Percentiles rank a stretch among this genome's conserved stretches.
Conservation (phyloP, 2,113 vertebrate genomes). For the Pantherophis guttatus region DNA sequence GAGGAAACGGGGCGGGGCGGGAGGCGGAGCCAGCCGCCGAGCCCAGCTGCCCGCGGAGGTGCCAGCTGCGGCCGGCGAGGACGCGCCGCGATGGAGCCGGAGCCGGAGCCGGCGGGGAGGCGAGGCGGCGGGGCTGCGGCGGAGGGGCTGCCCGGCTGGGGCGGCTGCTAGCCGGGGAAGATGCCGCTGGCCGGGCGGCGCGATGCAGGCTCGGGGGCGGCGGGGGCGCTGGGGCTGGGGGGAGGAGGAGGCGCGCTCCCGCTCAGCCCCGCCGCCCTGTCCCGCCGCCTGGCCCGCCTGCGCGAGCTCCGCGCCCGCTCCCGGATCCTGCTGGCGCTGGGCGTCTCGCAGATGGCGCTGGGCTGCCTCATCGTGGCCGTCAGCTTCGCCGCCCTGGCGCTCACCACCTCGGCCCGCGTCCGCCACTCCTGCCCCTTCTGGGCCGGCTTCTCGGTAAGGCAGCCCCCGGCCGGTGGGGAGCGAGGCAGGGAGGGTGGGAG, state of each 20-base stretch:
- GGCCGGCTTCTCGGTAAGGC: slow-evolving; percentile 96
- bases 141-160: not conserved
- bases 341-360: slow-evolving; percentile 92
- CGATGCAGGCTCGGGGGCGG: not conserved
- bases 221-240: slow-evolving; percentile 28
- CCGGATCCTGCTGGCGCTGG: slow-evolving; percentile 89
- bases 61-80: not conserved
- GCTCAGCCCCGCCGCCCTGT: slow-evolving; percentile 82
- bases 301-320: slow-evolving; percentile 86
- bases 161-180: not conserved
- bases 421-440: slow-evolving; percentile 97
- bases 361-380: slow-evolving; percentile 94
- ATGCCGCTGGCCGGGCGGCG: slow-evolving; percentile 6
- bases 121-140: not conserved
- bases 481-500: not conserved
- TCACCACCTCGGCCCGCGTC: slow-evolving; percentile 93
- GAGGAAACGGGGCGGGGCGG: not conserved
- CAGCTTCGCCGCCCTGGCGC: slow-evolving; percentile 93
- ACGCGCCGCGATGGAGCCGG: not conserved
- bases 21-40: not conserved
- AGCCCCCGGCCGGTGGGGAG: slow-evolving; percentile 27
- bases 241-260: slow-evolving; percentile 72
- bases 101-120: not conserved
- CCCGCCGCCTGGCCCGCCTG: slow-evolving; percentile 87
- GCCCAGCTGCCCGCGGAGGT: not conserved